Conservation (phyloP, 2,113 vertebrate genomes). For the Chloebia gouldiae region DNA sequence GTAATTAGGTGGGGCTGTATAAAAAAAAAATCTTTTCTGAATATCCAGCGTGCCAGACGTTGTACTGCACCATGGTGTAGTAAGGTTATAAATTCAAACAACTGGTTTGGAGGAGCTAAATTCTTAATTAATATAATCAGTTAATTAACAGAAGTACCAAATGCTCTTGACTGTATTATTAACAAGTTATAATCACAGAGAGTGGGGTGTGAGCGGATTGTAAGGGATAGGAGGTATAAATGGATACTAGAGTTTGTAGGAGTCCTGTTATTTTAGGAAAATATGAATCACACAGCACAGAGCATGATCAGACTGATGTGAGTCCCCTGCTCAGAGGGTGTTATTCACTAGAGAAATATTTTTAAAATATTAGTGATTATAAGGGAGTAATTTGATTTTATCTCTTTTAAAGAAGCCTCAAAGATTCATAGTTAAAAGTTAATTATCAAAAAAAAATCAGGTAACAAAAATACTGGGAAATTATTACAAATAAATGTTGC, state of each 20-base stretch:
- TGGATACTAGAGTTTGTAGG: background rate
- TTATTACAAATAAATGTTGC: background rate
- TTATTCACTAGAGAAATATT: background rate
- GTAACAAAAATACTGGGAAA: background rate
- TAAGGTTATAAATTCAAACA: background rate
- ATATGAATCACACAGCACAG: background rate
- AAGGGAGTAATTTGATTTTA: background rate
- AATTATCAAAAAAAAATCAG: background rate
- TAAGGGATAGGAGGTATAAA: background rate
- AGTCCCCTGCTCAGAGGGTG: background rate
- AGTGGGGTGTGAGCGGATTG: background rate
- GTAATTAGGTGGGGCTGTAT: background rate
- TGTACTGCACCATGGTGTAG: background rate
- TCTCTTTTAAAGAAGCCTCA: background rate
- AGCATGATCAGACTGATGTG: background rate
- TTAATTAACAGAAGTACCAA: background rate
- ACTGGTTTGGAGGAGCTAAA: background rate
- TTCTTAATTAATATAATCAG: background rate
- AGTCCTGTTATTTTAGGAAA: background rate
- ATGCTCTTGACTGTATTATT: background rate
- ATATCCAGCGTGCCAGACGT: background rate
- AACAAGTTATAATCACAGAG: background rate
- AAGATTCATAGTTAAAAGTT: background rate
- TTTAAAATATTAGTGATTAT: background rate
- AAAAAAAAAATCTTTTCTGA: background rate